Evolutionary conservation across 2,888 invertebrate species (phyloP), one percentile per base, ranked within the genome.

Genomic region (Hirtodrosophila duncani): DNA sequence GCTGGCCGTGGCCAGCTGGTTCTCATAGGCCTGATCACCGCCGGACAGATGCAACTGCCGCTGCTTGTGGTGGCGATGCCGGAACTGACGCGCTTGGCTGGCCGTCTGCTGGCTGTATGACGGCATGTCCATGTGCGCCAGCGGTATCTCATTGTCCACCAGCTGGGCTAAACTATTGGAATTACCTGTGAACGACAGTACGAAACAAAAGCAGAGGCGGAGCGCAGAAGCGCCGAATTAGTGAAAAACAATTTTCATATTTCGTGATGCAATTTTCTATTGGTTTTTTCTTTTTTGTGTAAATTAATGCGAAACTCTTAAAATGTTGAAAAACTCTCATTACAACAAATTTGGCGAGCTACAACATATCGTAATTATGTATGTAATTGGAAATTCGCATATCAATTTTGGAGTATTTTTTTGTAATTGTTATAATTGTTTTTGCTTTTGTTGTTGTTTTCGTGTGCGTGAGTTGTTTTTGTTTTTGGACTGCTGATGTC

Each of bases 131-230:
- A 86, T 84, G 36, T 85, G 88, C 42, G 90, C 90, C 75, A 91
- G 81, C 37, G 91, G 91, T 60, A 90, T 89, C 86, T 91, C 91
- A 80, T 90, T 91, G 65, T 89, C 88, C 61, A 91, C 90, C 77
- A 91, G 87, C 80, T 91, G 91, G 46, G 90, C 90, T 83, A 91
- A 88, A 83, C 91, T 91, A 86, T 90, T 91, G 67, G 91, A 89
- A 83, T 91, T 91, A 87, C 90, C 91, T 91, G 88, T 11, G 75
- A 68, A 51, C 24, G 74, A 77, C 14, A 64, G 9, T 10, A 3
- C 14, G 17, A 20, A 14, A 20, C 9, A 37, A 5, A 9, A 24
- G 51, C 17, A 30, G 45, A 23, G 16, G 17, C 9, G 13, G 24
- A 46, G 39, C 41, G 41, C 53, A 24, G 24, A 11, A n/a, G 49